Base-by-base conservation (phyloP, 2,888 invertebrate species). In the Disparrhopalites patrizii region DNA sequence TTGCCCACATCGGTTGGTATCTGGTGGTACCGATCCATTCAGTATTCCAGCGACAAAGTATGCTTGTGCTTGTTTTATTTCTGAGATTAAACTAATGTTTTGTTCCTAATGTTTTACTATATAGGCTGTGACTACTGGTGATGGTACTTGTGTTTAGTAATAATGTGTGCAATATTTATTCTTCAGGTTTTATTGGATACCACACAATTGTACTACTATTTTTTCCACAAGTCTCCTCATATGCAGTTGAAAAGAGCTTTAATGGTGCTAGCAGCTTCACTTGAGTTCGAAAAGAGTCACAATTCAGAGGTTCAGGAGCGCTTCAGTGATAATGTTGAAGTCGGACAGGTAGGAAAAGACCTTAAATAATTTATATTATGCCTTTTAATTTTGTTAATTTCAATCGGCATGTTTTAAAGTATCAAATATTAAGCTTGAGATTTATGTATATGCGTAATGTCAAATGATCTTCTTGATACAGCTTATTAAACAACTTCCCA, bases 1-100 rank as follows among this genome's bases (percentile, higher is more conserved):
- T 81, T 99, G 78, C 93, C 93, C 27, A 90, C 89, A 62, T 88
- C 87, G 70, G 91, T 93, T 69, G 98, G 98, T 55, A 91, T 91
- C 75, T 99, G 99, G 99, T 99, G 99, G 99, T 97, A 98, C 80
- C 87, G 92, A 67, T 96, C 96, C 67, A 98, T 98, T 75, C 88
- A 93, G 76, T 99, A 91, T 81, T 95, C 95, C 64, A 95, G 95
- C 68, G 98, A 99, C 79, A 92, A 96, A 84, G 85, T 83, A 78
- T 76, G 72, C 75, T 23, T 20, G 28, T 23, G 27, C 13, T 25
- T 38, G 23, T 36, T 30, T 10, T 54, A 36, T 18, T 57, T 25
- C 7, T 7, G n/a, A n/a, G n/a, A 25, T 51, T 5, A 20, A 51
- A 51, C 28, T 36, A 27, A 38, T 50, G 15, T 25, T 25, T 54